Evolutionary conservation across 2,888 invertebrate species (phyloP).

Genomic region (Drymonia ruficornis): DNA sequence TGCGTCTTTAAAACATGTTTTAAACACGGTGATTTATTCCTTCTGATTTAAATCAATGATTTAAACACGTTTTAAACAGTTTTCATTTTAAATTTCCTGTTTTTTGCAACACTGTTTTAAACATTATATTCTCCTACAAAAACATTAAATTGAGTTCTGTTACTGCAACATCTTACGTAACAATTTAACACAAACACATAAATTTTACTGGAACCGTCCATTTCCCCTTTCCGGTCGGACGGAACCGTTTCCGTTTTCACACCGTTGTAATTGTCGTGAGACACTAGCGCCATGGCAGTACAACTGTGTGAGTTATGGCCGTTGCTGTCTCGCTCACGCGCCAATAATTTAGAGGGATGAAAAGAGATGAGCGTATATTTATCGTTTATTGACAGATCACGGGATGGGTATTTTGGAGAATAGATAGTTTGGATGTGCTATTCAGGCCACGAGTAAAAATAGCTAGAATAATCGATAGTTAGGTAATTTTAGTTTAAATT

Average conservation of each 20-base stretch:
- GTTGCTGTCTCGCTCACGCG: conserved; percentile 40
- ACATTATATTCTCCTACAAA: conserved; percentile 4
- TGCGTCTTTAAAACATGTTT: too few relatives aligned
- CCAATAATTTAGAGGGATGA: conserved; percentile 16
- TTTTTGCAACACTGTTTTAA: too few relatives aligned
- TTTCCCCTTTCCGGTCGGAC: conserved; percentile 46
- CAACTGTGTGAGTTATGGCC: conserved; percentile 56
- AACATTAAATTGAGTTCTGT: conserved; percentile 36
- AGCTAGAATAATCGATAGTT: too few relatives aligned
- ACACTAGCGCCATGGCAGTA: conserved; percentile 48
- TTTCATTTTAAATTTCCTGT: too few relatives aligned
- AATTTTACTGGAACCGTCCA: conserved; percentile 34
- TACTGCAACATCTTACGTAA: conserved; percentile 30
- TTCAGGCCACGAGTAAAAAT: too few relatives aligned
- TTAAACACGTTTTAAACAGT: too few relatives aligned
- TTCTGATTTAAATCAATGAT: too few relatives aligned
- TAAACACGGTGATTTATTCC: too few relatives aligned
- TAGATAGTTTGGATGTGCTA: conserved; percentile 34
- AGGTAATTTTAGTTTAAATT: too few relatives aligned
- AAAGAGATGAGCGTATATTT: conserved; percentile 44
- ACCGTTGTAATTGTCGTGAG: conserved; percentile 73
- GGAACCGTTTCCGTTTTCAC: conserved; percentile 75
- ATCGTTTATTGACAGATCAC: conserved; percentile 17
- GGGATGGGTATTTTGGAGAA: conserved; percentile 30
- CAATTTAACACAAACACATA: conserved; percentile 45